Conservation (phyloP, 2,797 vertebrate genomes). For the Florisuga fusca region DNA sequence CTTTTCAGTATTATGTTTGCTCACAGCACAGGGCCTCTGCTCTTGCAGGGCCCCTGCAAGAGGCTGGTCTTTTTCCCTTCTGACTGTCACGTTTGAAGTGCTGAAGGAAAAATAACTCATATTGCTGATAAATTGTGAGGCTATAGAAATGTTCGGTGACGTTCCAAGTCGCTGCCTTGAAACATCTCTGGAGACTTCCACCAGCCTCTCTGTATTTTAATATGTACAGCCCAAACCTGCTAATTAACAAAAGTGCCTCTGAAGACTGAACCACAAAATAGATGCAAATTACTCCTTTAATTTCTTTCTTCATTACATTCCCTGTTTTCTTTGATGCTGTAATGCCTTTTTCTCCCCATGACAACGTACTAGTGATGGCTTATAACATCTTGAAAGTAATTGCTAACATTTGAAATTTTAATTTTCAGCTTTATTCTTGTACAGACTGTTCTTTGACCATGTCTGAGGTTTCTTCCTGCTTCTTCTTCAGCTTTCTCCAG, state of each 20-base stretch:
- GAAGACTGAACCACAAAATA: slow-evolving; percentile 20
- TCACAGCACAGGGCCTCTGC: background rate
- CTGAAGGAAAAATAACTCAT: slow-evolving; percentile 10
- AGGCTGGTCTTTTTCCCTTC: background rate
- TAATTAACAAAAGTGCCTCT: slow-evolving; percentile 57
- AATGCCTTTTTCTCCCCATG: slow-evolving; percentile 25
- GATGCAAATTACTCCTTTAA: slow-evolving; percentile 54
- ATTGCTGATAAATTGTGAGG: background rate
- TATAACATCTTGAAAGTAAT: slow-evolving; percentile 43
- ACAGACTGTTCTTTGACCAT: background rate
- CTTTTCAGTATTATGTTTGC: background rate
- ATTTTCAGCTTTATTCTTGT: background rate
- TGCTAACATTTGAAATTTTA: slow-evolving; percentile 14
- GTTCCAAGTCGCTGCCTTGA: background rate
- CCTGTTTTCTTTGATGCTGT: slow-evolving; percentile 55
- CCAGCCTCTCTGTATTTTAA: background rate
- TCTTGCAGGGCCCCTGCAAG: background rate
- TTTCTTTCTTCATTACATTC: slow-evolving; percentile 54
- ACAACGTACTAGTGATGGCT: background rate
- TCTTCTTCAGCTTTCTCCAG: background rate
- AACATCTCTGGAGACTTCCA: slow-evolving; percentile 14
- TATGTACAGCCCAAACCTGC: slow-evolving; percentile 6
- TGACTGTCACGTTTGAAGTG: background rate
- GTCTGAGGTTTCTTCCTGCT: background rate
- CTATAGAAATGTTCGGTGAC: background rate